Base-by-base conservation (phyloP, 35 echinoderm and acorn worm genomes). In the Nesometra sesokonis region DNA sequence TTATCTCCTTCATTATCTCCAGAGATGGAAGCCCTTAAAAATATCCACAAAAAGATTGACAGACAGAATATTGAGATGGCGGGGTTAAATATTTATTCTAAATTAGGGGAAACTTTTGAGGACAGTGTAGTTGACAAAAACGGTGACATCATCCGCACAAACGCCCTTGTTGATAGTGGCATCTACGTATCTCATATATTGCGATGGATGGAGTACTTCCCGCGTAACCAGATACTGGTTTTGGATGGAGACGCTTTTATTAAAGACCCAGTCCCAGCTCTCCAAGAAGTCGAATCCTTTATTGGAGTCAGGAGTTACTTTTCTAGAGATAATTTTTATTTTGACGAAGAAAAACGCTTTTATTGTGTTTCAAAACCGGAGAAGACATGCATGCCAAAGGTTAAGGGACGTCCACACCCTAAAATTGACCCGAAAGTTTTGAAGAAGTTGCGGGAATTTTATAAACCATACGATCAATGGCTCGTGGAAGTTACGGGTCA, bases 191-290 rank as follows among this genome's bases (percentile, higher is more conserved):
- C 35, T 57, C 40, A 87, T 37, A 40, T 91, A 0, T 47, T 47
- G 33, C 77, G 85, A 37, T 91, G 90, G 90, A 77, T 91, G 35
- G 15, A 82, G 31, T 17, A 46, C 9, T 91, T 91, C n/a, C 43
- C 90, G 23, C 38, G 33, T 31, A 35, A 91, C 37, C 85, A 86
- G 47, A 46, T 87, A 30, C 52, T 87, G 29, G 77, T 87, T 23
- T 32, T 91, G 4, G 90, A 91, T 79, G 90, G 85, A 0, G 80
- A 81, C 35, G 46, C 32, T 37, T 91, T 91, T 21, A 82, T 39
- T 4, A 87, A 30, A 32, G 85, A 91, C 21, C 47, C 90, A 30
- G 23, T 32, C 47, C 15, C 33, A 39, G 47, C 13, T 36, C 19
- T 43, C 77, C 46, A 85, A 35, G 32, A 87, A 38, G 43, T 87